Evolutionary conservation across 2,888 invertebrate genomes (phyloP).

Genomic region (Atethmia centrago): DNA sequence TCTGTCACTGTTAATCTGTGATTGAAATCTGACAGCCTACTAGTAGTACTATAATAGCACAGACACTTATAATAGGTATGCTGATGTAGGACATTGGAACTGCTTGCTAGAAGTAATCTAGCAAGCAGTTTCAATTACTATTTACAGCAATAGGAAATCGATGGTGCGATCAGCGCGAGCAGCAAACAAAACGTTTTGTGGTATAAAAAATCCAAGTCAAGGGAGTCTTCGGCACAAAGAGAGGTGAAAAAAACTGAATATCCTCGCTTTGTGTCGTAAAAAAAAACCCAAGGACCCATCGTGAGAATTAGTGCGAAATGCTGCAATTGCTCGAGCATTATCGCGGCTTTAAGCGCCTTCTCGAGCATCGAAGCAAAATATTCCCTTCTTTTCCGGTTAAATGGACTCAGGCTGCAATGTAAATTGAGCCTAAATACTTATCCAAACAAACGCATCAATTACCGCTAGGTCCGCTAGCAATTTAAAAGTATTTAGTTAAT

Average conservation of each 20-base stretch:
- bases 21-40: slow-evolving; percentile 14
- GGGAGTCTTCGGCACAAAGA: background rate
- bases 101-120: background rate
- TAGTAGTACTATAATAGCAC: no score
- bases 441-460: slow-evolving; percentile 26
- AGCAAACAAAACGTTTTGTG: background rate
- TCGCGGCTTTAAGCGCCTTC: background rate
- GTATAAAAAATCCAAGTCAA: no score
- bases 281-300: background rate
- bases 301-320: background rate
- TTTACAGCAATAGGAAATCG: slow-evolving; percentile 19
- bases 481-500: slow-evolving; percentile 55
- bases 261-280: background rate
- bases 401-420: slow-evolving; percentile 3
- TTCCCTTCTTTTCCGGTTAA: background rate
- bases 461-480: slow-evolving; percentile 15
- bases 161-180: background rate
- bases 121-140: slow-evolving; percentile 1
- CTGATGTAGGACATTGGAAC: background rate
- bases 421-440: background rate
- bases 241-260: background rate
- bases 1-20: background rate
- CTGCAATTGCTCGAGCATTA: background rate
- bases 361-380: background rate
- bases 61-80: background rate